A percentile compares a stretch with the other conserved stretches of the same genome.
Evolutionary conservation across 2,113 vertebrate species (phyloP).

Genomic region (Barbus barbus): DNA sequence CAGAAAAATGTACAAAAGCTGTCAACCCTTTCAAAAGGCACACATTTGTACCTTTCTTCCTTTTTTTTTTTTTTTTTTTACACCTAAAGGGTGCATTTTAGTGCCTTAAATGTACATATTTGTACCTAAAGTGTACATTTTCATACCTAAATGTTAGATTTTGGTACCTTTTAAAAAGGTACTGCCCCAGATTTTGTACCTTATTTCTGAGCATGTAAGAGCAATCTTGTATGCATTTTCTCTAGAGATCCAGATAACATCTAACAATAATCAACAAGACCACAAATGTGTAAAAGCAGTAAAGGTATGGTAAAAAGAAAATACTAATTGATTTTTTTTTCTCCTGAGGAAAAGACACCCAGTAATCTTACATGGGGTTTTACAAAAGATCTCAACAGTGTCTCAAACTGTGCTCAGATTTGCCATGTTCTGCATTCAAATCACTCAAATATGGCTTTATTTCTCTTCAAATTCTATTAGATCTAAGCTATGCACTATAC

Average conservation of each 20-base stretch:
- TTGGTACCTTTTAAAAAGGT: neutral
- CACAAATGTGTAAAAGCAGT: neutral
- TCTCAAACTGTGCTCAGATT: neutral
- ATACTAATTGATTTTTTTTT: neutral
- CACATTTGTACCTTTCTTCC: too few relatives aligned
- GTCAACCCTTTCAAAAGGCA: too few relatives aligned
- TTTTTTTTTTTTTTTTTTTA: too few relatives aligned
- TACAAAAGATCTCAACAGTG: neutral
- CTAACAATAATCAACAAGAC: neutral
- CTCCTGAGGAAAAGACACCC: neutral
- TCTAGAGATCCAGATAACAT: neutral
- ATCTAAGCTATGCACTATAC: neutral
- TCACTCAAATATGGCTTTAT: neutral
- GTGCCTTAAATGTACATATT: too few relatives aligned
- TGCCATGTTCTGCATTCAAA: neutral
- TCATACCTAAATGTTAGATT: too few relatives aligned
- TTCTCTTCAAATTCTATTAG: neutral
- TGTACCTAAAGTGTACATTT: too few relatives aligned
- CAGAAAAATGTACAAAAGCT: neutral
- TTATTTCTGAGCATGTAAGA: neutral
- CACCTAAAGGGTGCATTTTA: too few relatives aligned
- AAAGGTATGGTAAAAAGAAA: neutral
- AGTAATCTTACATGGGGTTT: neutral
- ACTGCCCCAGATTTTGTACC: neutral
- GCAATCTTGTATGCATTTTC: neutral